These are phyloP conservation scores for Conger conger DNA, from an alignment of 2,113 vertebrate species.

Conservation along the genomic window DNA sequence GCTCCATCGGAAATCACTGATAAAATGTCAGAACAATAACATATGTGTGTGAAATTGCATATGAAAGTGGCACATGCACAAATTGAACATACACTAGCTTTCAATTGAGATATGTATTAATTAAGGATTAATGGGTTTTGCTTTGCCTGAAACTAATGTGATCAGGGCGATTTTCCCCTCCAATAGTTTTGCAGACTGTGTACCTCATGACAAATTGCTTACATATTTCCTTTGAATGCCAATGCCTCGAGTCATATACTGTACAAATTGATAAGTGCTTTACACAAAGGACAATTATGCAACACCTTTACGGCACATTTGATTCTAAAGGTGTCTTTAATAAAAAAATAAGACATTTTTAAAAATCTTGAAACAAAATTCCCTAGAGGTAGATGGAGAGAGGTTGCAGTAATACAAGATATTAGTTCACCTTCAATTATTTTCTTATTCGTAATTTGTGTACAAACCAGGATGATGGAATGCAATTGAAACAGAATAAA, in stretches of 20 bases:
- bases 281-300: slow-evolving; percentile 19
- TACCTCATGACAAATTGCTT: slow-evolving; percentile 36
- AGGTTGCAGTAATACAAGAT: neutral
- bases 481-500: neutral
- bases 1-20: neutral
- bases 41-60: neutral
- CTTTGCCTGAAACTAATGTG: slow-evolving; percentile 26
- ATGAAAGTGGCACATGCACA: neutral
- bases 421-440: neutral
- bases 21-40: slow-evolving; percentile 1
- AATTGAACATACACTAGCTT: slow-evolving; percentile 35
- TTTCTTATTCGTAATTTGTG: neutral
- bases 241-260: slow-evolving; percentile 32
- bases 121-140: slow-evolving; percentile 32
- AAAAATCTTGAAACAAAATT: neutral
- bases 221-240: slow-evolving; percentile 28
- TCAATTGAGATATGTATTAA: slow-evolving; percentile 37
- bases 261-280: slow-evolving; percentile 21
- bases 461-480: neutral
- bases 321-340: slow-evolving; percentile 10
- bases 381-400: neutral
- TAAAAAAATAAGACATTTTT: neutral
- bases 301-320: slow-evolving; percentile 14
- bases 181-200: slow-evolving; percentile 18
- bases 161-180: slow-evolving; percentile 33